phyloP scores from a whole-genome alignment of 2,797 vertebrate genomes.

The Eupleurogrammus muticus region DNA sequence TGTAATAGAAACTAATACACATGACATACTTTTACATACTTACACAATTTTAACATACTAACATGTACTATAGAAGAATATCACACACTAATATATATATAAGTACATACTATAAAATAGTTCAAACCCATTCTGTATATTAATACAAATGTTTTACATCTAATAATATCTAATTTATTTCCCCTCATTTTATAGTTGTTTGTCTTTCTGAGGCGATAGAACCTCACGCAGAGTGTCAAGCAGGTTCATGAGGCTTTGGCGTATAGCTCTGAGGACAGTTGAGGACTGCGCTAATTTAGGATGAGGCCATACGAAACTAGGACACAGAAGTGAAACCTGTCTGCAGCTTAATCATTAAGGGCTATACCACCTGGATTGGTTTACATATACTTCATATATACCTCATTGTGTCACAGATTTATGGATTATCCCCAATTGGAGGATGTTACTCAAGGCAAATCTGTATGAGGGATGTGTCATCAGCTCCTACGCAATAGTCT shows the following conservation, averaged over 20 bases:
- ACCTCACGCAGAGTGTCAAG: conserved; percentile 9
- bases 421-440: not conserved
- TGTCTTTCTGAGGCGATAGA: not conserved
- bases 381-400: not conserved
- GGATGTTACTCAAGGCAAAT: not conserved
- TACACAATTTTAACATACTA: too few species aligned
- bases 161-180: conserved; percentile 3
- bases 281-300: conserved; percentile 54
- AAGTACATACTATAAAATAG: too few species aligned
- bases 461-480: not conserved
- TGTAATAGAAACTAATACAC: too few species aligned
- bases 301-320: conserved; percentile 38
- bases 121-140: too few species aligned
- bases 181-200: not conserved
- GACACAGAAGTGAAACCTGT: conserved; percentile 30
- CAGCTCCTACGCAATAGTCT: not conserved
- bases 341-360: conserved; percentile 16
- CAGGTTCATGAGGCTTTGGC: not conserved
- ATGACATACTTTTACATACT: too few species aligned
- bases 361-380: not conserved
- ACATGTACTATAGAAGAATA: too few species aligned
- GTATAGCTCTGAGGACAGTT: conserved; percentile 15
- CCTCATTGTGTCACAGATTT: not conserved
- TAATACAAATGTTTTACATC: too few species aligned
- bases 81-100: too few species aligned